Base-by-base conservation (phyloP, 2,888 invertebrate species). In the Meta bourneti region DNA sequence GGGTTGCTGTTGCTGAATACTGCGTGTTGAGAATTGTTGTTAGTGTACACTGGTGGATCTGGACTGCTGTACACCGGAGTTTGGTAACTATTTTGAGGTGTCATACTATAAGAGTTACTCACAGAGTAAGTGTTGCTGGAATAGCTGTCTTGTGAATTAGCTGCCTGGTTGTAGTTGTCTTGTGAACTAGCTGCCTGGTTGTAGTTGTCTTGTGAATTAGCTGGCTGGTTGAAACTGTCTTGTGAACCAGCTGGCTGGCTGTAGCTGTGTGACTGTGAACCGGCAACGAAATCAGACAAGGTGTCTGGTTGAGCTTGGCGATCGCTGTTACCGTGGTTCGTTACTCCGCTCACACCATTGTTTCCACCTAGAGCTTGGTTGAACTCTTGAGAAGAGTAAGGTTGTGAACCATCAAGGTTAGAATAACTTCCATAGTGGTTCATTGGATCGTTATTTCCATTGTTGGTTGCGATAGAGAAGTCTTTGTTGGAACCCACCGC, bases 231-330 rank as follows among this genome's bases (percentile, higher is more conserved):
- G 16, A 48, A 91, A 16, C 51, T 71, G 1, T 34, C 49, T 82
- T 16, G 91, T 61, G 86, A 78, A n/a, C 72, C 82, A 2, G 48
- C 48, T 19, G 77, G 78, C 13, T 82, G 82, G 19, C 78, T 87
- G 16, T 49, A 91, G 19, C 20, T 77, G 5, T 34, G 1, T 9
- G 61, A 61, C 61, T 1, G 11, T 61, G 61, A 61, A 9, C 61
- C 61, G 9, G 61, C 9, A 9, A 61, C 61, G 61, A 61, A 61
- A 61, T 61, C 77, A 7, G 91, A 34, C 48, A 84, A 72, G 8
- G 70, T 79, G 13, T 72, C 71, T 78, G 72, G 54, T 54, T 74
- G 74, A 7, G 20, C 19, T 83, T 83, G 83, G 8, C 34, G 70
- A 16, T 54, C 71, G 0, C 13, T 13, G 9, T 71, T 71, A 20